Conservation (phyloP, 2,888 invertebrate genomes). For the Spatulosminthurus flaviceps region DNA sequence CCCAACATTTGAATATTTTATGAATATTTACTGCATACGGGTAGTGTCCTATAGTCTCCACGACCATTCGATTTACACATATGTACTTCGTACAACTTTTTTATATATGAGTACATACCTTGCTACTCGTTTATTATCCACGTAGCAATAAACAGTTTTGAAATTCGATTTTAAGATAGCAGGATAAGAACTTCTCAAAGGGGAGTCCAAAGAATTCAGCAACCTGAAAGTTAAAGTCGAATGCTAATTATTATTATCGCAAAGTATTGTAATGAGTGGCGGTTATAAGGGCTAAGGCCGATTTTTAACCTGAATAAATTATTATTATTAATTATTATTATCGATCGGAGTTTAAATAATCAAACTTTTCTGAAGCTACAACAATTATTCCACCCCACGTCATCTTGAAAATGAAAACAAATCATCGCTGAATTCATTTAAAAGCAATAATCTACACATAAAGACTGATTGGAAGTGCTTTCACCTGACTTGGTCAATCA, state of each 20-base stretch:
- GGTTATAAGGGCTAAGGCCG: too few species aligned
- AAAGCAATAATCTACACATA: background rate
- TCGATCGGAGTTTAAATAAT: too few species aligned
- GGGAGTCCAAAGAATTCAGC: background rate
- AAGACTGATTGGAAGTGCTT: background rate
- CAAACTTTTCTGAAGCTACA: too few species aligned
- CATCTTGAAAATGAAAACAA: background rate
- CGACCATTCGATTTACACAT: slow-evolving; percentile 3
- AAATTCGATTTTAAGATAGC: slow-evolving; percentile 16
- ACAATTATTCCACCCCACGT: background rate
- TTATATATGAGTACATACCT: slow-evolving; percentile 1
- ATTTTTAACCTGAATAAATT: too few species aligned
- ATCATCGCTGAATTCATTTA: background rate
- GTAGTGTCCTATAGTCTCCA: background rate
- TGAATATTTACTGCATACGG: slow-evolving; percentile 20
- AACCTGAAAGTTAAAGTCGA: slow-evolving; percentile 11
- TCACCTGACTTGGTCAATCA: slow-evolving; percentile 33
- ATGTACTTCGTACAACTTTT: background rate
- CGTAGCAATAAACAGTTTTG: slow-evolving; percentile 28
- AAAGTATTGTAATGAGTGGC: too few species aligned
- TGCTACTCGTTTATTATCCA: slow-evolving; percentile 33
- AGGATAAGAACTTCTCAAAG: slow-evolving; percentile 9
- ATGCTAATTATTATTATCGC: too few species aligned
- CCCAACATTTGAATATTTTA: background rate
- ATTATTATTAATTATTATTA: too few species aligned